phyloP scores from a whole-genome alignment of 2,888 invertebrate species.

The Petrophora chlorosata region DNA sequence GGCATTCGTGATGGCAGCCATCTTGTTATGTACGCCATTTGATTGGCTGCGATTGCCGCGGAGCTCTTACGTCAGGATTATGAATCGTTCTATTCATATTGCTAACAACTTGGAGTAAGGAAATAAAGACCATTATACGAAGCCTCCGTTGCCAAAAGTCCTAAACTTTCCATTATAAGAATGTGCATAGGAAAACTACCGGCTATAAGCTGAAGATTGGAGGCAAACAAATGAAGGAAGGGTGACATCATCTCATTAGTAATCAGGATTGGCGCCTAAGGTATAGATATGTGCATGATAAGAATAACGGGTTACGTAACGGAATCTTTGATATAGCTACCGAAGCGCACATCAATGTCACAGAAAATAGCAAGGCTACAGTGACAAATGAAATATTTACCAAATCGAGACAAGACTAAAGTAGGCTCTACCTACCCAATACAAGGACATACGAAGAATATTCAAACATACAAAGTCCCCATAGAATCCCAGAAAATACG shows the following conservation, averaged over 20 bases:
- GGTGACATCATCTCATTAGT: conserved; percentile 39
- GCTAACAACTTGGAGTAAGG: conserved; percentile 19
- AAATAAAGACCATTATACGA: conserved; percentile 23
- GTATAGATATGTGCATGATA: conserved; percentile 33
- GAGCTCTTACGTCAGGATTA: conserved; percentile 57
- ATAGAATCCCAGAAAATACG: conserved; percentile 29
- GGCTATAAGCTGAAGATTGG: conserved; percentile 24
- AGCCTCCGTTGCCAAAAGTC: conserved; percentile 27
- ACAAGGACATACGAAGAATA: conserved; percentile 19
- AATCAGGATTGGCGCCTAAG: conserved; percentile 36
- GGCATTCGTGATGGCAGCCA: conserved; percentile 71
- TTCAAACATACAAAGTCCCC: conserved; percentile 21
- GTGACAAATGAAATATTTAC: conserved; percentile 2
- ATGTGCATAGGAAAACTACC: conserved; percentile 26
- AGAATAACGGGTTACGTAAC: conserved; percentile 37
- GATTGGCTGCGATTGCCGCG: conserved; percentile 54
- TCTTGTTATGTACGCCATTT: conserved; percentile 63
- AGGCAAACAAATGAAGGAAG: conserved; percentile 35
- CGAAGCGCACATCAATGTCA: neutral
- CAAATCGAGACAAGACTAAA: conserved; percentile 2
- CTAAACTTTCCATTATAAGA: conserved; percentile 26
- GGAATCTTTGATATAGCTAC: conserved; percentile 29
- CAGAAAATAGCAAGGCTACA: neutral
- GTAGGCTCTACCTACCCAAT: conserved; percentile 2
- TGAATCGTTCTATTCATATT: conserved; percentile 56